A percentile compares a stretch with the other conserved stretches of the same genome.
phyloP scores from a whole-genome alignment of 1,140 invertebrate species.

The Bathynomus jamesi region DNA sequence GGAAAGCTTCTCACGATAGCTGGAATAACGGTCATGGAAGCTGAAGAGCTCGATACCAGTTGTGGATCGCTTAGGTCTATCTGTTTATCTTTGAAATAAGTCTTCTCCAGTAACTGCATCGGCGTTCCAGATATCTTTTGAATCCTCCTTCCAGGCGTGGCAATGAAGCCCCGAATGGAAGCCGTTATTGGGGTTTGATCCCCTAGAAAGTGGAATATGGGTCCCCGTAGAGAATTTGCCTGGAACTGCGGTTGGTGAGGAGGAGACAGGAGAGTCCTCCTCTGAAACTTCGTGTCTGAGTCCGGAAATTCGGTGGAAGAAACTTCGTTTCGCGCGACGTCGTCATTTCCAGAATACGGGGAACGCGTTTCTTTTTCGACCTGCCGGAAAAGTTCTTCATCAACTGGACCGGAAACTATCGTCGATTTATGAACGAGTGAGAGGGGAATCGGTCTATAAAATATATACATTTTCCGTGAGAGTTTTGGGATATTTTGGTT shows the following conservation, averaged over 20 bases:
- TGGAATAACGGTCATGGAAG: background rate
- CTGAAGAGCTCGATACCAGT: background rate
- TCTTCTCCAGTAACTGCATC: background rate
- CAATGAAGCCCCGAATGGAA: background rate
- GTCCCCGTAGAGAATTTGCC: background rate
- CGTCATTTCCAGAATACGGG: background rate
- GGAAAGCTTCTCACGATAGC: background rate
- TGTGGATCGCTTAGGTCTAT: background rate
- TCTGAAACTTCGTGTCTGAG: no score
- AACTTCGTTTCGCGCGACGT: background rate
- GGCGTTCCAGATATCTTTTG: background rate
- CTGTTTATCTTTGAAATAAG: background rate
- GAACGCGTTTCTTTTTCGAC: background rate
- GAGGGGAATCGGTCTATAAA: background rate
- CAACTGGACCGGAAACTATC: background rate
- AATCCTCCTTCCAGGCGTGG: background rate
- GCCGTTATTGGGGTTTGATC: background rate
- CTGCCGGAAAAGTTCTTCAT: background rate
- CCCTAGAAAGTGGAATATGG: background rate
- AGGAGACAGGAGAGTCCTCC: no score
- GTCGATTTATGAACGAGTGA: background rate
- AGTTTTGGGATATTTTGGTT: no score
- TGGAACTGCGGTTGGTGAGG: no score
- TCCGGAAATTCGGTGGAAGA: background rate
- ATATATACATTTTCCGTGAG: no score